Evolutionary conservation across 2,797 vertebrate genomes (phyloP).

Genomic region (Halcyon badia): DNA sequence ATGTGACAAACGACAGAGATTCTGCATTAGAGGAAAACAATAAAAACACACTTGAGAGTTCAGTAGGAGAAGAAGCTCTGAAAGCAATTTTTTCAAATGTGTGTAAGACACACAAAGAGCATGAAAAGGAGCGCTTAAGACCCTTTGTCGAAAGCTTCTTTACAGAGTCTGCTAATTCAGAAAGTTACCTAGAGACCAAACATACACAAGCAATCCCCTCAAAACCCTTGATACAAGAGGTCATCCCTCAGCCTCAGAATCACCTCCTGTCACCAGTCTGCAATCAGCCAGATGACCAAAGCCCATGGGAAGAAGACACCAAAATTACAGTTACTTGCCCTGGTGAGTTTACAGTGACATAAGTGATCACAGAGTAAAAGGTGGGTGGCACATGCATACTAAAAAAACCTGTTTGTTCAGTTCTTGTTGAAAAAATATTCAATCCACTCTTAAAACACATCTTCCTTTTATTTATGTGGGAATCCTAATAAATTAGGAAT

Average conservation of each 20-base stretch:
- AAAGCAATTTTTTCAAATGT: constrained; percentile 49
- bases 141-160: constrained; percentile 42
- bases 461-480: not conserved
- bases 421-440: not conserved
- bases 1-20: constrained; percentile 60
- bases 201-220: not conserved
- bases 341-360: constrained; percentile 29
- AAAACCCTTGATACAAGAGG: constrained; percentile 71
- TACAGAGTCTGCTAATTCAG: not conserved
- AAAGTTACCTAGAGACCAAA: not conserved
- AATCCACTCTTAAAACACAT: not conserved
- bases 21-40: constrained; percentile 12
- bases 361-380: not conserved
- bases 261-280: not conserved
- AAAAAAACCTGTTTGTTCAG: not conserved
- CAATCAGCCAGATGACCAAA: not conserved
- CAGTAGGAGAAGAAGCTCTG: not conserved
- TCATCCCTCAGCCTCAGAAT: constrained; percentile 15
- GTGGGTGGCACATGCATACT: not conserved
- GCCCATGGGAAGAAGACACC: not conserved
- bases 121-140: not conserved
- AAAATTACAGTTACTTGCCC: not conserved
- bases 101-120: not conserved
- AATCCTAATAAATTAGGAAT: not conserved
- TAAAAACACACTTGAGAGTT: not conserved